phyloP scores from a whole-genome alignment of 2,797 vertebrate species.

The Yasuhikotakia modesta region DNA sequence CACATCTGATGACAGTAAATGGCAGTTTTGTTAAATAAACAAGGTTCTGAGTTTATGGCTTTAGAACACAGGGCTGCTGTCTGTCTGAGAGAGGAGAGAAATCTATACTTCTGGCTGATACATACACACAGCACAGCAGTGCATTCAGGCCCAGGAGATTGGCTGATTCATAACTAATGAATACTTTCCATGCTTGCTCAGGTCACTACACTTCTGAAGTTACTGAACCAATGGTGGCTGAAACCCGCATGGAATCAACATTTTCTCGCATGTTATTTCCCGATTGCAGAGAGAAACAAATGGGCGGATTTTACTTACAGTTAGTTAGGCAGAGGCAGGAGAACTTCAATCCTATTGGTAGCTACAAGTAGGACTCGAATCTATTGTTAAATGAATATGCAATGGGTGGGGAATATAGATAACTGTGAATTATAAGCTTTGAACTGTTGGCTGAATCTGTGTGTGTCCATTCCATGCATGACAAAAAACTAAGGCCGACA shows the following conservation, averaged over 20 bases:
- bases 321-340: no score
- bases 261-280: not conserved
- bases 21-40: conserved; percentile 49
- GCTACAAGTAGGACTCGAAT: no score
- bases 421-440: conserved; percentile 56
- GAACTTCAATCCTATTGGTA: no score
- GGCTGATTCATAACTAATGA: conserved; percentile 70
- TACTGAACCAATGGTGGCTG: conserved; percentile 58
- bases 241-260: conserved; percentile 4
- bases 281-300: not conserved
- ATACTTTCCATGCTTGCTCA: conserved; percentile 66
- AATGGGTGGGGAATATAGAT: not conserved
- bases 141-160: conserved; percentile 40
- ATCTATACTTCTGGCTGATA: conserved; percentile 71
- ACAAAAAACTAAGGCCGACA: not conserved
- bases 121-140: conserved; percentile 62
- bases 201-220: conserved; percentile 52
- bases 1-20: conserved; percentile 48
- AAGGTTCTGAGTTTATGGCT: conserved; percentile 44
- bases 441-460: not conserved
- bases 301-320: no score
- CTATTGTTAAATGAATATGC: no score
- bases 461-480: not conserved
- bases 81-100: conserved; percentile 63
- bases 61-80: conserved; percentile 58